A percentile compares a stretch with the other conserved stretches of the same genome.
phyloP scores from a whole-genome alignment of 1,140 invertebrate genomes.

The Aphelenchoides fujianensis region DNA sequence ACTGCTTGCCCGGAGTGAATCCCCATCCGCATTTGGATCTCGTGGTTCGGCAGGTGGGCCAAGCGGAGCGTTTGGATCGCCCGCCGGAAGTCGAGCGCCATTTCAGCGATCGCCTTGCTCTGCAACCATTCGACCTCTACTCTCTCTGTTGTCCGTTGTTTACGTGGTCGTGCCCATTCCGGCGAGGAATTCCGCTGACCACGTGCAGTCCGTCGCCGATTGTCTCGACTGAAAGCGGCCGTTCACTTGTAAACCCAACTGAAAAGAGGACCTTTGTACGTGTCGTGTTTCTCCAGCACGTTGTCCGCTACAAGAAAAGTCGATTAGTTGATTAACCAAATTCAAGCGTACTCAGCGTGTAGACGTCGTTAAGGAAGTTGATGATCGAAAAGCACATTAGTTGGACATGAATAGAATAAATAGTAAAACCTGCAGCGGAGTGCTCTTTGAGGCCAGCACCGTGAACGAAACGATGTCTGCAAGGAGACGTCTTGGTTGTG shows the following conservation, averaged over 20 bases:
- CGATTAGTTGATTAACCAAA: too few relatives aligned
- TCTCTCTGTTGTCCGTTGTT: too few relatives aligned
- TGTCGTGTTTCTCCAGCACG: slow-evolving; percentile 74
- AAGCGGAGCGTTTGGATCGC: slow-evolving; percentile 1
- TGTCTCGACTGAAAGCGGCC: too few relatives aligned
- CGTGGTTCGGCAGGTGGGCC: slow-evolving; percentile 19
- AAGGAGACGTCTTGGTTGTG: slow-evolving; percentile 73
- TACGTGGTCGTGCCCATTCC: slow-evolving; percentile 74
- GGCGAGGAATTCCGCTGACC: slow-evolving; percentile 70
- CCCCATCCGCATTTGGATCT: slow-evolving; percentile 71
- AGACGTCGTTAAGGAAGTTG: slow-evolving; percentile 73
- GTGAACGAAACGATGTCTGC: slow-evolving; percentile 90
- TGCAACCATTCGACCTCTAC: too few relatives aligned
- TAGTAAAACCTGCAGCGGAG: slow-evolving; percentile 64
- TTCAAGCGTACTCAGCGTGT: too few relatives aligned
- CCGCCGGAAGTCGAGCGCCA: slow-evolving; percentile 19
- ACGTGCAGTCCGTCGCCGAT: slow-evolving; percentile 64
- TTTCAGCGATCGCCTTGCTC: slow-evolving; percentile 71
- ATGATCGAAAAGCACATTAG: too few relatives aligned
- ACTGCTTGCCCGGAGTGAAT: slow-evolving; percentile 70
- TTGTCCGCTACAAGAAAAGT: too few relatives aligned
- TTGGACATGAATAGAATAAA: too few relatives aligned
- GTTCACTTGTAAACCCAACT: too few relatives aligned
- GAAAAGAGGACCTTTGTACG: too few relatives aligned
- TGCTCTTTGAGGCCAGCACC: slow-evolving; percentile 74